A percentile compares a stretch with the other conserved stretches of the same genome.
phyloP scores from a whole-genome alignment of 2,888 invertebrate species.

The Lochmaea capreae region DNA sequence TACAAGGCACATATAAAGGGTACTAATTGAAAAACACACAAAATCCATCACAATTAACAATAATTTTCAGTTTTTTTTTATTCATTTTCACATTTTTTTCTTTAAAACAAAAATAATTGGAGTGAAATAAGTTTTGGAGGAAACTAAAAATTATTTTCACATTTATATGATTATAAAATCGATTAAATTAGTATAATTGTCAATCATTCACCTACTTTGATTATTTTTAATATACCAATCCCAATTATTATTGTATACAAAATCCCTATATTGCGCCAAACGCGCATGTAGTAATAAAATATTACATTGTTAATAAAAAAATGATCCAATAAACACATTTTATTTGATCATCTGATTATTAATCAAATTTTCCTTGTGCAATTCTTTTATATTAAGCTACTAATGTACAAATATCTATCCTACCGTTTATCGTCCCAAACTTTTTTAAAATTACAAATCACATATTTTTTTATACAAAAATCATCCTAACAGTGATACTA shows the following conservation, averaged over 20 bases:
- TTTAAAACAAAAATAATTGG: background rate
- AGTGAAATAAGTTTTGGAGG: background rate
- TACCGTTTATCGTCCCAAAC: slow-evolving; percentile 37
- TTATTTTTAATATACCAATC: background rate
- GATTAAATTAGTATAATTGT: background rate
- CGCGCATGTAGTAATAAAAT: background rate
- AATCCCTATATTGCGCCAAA: background rate
- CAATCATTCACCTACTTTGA: background rate
- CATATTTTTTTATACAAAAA: slow-evolving; percentile 38
- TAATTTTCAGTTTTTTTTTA: background rate
- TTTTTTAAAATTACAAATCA: slow-evolving; percentile 45
- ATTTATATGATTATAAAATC: background rate
- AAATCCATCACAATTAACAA: background rate
- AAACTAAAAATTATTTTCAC: background rate
- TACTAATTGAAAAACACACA: slow-evolving; percentile 9
- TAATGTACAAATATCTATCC: slow-evolving; percentile 19
- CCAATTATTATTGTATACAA: background rate
- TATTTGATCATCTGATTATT: background rate
- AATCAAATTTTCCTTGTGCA: slow-evolving; percentile 13
- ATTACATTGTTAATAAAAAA: background rate
- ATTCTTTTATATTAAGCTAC: slow-evolving; percentile 17
- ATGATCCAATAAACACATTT: background rate
- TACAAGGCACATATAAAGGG: slow-evolving; percentile 48
- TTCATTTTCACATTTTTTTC: too few relatives aligned
- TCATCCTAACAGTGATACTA: slow-evolving; percentile 41